A percentile compares a stretch with the other conserved stretches of the same genome.
phyloP scores from a whole-genome alignment of 2,113 vertebrate species.

The Nycticebus coucang region DNA sequence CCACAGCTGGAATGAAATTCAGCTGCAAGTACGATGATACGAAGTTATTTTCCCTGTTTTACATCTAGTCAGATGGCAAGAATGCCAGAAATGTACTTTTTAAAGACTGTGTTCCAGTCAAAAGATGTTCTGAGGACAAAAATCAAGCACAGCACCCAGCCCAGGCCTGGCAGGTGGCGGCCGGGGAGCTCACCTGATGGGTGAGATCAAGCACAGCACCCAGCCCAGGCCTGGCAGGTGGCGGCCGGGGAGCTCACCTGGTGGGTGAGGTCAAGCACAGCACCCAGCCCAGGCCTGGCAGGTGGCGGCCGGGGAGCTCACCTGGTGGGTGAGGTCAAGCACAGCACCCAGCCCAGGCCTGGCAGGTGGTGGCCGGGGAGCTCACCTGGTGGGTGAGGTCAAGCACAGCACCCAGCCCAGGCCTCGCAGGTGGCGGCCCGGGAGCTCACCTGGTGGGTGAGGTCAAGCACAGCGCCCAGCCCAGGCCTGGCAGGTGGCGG shows the following conservation, averaged over 20 bases:
- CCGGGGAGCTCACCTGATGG: too few relatives aligned
- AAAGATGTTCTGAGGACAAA: fast-evolving
- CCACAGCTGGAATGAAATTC: fast-evolving
- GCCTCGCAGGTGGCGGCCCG: fast-evolving
- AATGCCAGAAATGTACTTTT: too few relatives aligned
- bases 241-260: too few relatives aligned
- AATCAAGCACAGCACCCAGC: fast-evolving
- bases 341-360: background rate
- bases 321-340: too few relatives aligned
- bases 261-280: background rate
- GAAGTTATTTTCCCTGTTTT: background rate
- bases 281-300: fast-evolving
- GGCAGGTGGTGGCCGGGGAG: background rate
- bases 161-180: fast-evolving
- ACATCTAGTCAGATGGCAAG: background rate
- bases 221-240: fast-evolving
- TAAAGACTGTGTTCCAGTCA: fast-evolving
- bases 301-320: background rate
- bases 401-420: background rate
- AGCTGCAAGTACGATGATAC: fast-evolving
- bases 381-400: too few relatives aligned
- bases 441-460: too few relatives aligned
- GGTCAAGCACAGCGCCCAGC: fast-evolving
- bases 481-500: fast-evolving
- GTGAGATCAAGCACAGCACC: background rate